These are phyloP conservation scores for Perodicticus potto DNA, from an alignment of 2,797 vertebrate genomes.

Conservation along the genomic window DNA sequence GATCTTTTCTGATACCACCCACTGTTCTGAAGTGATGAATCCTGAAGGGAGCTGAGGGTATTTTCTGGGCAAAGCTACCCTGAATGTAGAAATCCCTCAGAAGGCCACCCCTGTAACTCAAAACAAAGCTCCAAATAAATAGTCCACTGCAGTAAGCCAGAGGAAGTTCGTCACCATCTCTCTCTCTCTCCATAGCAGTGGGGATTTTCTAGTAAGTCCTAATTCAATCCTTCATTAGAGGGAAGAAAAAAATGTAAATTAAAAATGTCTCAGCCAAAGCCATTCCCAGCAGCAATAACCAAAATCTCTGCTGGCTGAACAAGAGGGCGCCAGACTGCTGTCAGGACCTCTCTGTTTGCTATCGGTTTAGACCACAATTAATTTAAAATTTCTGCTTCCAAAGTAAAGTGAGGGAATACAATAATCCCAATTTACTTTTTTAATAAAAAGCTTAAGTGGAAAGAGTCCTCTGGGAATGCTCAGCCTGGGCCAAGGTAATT, in stretches of 20 bases:
- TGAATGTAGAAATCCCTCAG: not conserved
- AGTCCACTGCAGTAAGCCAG: constrained; percentile 62
- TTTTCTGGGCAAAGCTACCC: not conserved
- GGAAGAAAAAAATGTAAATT: constrained; percentile 79
- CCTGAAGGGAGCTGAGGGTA: not conserved
- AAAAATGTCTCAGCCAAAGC: constrained; percentile 79
- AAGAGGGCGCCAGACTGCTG: constrained; percentile 72
- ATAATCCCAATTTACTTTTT: constrained; percentile 84
- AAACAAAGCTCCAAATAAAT: constrained; percentile 63
- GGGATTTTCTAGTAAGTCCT: constrained; percentile 81
- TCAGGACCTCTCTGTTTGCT: constrained; percentile 77
- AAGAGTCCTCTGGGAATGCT: constrained; percentile 72
- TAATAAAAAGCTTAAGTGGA: constrained; percentile 84
- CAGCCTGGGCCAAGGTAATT: constrained; percentile 75
- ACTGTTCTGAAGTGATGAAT: not conserved
- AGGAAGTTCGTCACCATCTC: constrained; percentile 63
- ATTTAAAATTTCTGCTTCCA: constrained; percentile 81
- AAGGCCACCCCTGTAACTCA: not conserved
- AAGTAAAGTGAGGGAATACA: constrained; percentile 81
- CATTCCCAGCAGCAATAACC: constrained; percentile 79
- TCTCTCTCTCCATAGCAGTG: constrained; percentile 40
- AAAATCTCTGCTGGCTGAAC: constrained; percentile 79
- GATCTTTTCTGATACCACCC: not conserved
- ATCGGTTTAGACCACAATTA: constrained; percentile 84
- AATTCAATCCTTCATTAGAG: constrained; percentile 83